Percentiles rank a stretch among this genome's conserved stretches.
phyloP scores from a whole-genome alignment of 2,888 invertebrate species.

The Lasioglossum zephyrum region DNA sequence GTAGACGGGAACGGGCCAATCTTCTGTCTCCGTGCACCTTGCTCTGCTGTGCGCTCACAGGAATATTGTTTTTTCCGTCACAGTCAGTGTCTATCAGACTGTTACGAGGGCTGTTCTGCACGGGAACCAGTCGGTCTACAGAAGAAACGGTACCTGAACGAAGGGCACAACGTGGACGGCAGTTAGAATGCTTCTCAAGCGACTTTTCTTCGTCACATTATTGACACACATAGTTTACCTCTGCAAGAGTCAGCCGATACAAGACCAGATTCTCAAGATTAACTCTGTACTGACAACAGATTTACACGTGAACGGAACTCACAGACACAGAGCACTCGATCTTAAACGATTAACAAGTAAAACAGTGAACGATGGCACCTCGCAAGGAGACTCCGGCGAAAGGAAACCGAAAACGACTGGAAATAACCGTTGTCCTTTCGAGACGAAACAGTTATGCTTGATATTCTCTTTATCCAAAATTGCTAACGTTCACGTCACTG shows the following conservation, averaged over 20 bases:
- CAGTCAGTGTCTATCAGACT: slow-evolving; percentile 71
- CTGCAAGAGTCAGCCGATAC: slow-evolving; percentile 7
- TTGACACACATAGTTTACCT: background rate
- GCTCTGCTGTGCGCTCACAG: slow-evolving; percentile 68
- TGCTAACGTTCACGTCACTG: slow-evolving; percentile 68
- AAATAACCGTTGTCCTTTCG: slow-evolving; percentile 20
- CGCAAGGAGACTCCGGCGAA: background rate
- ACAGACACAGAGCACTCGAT: background rate
- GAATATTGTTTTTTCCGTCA: slow-evolving; percentile 53
- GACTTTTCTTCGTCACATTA: slow-evolving; percentile 12
- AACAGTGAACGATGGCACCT: background rate
- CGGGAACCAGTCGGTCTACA: slow-evolving; percentile 14
- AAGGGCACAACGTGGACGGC: slow-evolving; percentile 16
- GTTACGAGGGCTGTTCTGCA: slow-evolving; percentile 46
- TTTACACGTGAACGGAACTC: background rate
- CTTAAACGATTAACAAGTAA: background rate
- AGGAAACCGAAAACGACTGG: background rate
- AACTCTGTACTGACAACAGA: background rate
- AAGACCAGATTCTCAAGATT: background rate
- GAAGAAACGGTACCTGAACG: slow-evolving; percentile 9
- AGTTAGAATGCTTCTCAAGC: slow-evolving; percentile 29
- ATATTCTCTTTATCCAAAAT: slow-evolving; percentile 73
- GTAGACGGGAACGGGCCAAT: slow-evolving; percentile 56
- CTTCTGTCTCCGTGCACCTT: slow-evolving; percentile 68
- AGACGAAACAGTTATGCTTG: slow-evolving; percentile 60